A percentile compares a stretch with the other conserved stretches of the same genome.
Conservation (phyloP, 1,140 invertebrate genomes). For the Hyles vespertilio region DNA sequence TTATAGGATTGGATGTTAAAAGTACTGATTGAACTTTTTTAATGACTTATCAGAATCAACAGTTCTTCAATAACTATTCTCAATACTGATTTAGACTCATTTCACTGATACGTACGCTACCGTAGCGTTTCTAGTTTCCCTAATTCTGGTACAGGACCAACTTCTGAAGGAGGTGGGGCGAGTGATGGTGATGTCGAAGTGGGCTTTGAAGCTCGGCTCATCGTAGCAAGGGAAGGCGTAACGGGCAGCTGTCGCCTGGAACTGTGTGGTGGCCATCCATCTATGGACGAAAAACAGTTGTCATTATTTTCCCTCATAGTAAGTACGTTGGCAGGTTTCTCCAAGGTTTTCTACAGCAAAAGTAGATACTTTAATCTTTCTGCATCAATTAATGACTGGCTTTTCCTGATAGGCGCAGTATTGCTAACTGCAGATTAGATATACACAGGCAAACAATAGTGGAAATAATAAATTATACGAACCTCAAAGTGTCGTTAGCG, state of each 20-base stretch:
- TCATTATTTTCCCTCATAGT: background rate
- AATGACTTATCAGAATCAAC: too few species aligned
- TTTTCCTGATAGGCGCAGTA: too few species aligned
- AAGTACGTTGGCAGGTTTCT: too few species aligned
- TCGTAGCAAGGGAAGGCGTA: conserved; percentile 93
- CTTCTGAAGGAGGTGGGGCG: conserved; percentile 36
- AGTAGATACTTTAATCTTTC: too few species aligned
- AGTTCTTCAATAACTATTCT: background rate
- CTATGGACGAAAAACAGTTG: conserved; percentile 45
- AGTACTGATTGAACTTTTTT: too few species aligned
- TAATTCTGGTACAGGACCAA: conserved; percentile 46
- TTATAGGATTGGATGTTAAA: too few species aligned
- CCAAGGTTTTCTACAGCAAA: too few species aligned
- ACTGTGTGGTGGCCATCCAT: conserved; percentile 83
- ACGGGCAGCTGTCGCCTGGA: conserved; percentile 86
- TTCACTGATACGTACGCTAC: conserved; percentile 23
- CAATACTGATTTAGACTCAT: background rate
- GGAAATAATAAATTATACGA: background rate
- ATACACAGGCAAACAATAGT: too few species aligned
- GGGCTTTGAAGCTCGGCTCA: conserved; percentile 90
- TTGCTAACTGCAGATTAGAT: background rate
- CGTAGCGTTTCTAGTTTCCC: conserved; percentile 8
- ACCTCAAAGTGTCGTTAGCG: conserved; percentile 31
- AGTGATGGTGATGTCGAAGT: conserved; percentile 78
- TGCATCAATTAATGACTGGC: too few species aligned